These are phyloP conservation scores for Thereva nobilitata DNA, from an alignment of 2,888 invertebrate species.

Conservation along the genomic window DNA sequence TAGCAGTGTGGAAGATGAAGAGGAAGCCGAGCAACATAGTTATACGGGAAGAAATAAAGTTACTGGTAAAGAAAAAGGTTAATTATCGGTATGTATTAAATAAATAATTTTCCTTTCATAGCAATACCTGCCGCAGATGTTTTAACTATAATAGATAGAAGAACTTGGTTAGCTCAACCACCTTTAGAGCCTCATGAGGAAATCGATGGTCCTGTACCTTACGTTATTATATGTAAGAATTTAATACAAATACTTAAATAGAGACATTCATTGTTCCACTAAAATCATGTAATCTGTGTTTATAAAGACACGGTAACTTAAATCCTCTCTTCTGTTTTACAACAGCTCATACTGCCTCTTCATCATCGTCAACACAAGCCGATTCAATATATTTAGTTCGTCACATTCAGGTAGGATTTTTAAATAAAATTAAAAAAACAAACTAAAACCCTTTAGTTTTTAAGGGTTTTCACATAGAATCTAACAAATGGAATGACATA, in stretches of 20 bases:
- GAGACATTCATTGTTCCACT: no score
- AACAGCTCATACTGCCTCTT: conserved; percentile 61
- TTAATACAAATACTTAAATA: no score
- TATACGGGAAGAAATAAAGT: no score
- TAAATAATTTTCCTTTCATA: conserved; percentile 34
- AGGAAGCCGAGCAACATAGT: no score
- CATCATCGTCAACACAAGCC: conserved; percentile 58
- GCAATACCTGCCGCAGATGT: conserved; percentile 50
- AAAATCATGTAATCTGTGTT: conserved; percentile 4
- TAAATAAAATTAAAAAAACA: conserved; percentile 27
- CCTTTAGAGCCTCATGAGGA: conserved; percentile 53
- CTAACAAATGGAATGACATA: conserved; percentile 61
- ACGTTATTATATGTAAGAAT: conserved; percentile 60
- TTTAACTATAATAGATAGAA: conserved; percentile 52
- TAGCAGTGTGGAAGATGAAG: no score
- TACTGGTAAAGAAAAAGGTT: neutral
- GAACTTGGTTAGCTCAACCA: conserved; percentile 60
- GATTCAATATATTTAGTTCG: conserved; percentile 59
- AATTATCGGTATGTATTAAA: neutral
- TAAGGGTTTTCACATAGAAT: conserved; percentile 60
- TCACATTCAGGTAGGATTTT: conserved; percentile 57
- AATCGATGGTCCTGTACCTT: conserved; percentile 56
- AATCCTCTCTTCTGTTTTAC: conserved; percentile 4
- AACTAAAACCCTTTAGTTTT: conserved; percentile 22
- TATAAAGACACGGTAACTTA: neutral